Percentiles rank a stretch among this genome's conserved stretches.
Conservation (phyloP, 2,113 vertebrate genomes). For the Ornithorhynchus anatinus region DNA sequence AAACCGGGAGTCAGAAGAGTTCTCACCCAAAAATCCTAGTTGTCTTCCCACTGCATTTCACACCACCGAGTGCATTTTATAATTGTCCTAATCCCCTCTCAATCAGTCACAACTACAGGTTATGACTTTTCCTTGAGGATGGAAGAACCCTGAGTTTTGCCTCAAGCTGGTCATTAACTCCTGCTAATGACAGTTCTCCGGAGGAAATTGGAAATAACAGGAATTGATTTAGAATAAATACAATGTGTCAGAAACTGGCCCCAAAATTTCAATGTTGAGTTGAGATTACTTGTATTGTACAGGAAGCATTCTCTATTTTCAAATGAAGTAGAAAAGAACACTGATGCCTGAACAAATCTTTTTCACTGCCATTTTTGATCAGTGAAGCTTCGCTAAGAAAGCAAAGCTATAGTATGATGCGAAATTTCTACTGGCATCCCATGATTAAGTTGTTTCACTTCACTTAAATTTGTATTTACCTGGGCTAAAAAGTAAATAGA, state of each 20-base stretch:
- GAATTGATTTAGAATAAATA: neutral
- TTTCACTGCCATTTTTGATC: neutral
- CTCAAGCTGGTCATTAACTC: conserved; percentile 28
- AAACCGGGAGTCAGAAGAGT: neutral
- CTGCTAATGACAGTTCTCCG: conserved; percentile 16
- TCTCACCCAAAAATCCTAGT: neutral
- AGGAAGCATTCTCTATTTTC: neutral
- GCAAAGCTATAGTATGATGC: fast-evolving
- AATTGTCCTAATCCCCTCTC: neutral
- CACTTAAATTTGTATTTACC: neutral
- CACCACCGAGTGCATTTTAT: neutral
- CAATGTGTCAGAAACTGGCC: neutral
- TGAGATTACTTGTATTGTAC: neutral
- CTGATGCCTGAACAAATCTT: neutral
- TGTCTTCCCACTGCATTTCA: fast-evolving
- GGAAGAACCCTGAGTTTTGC: conserved; percentile 16
- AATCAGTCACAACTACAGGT: neutral
- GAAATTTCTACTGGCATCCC: fast-evolving
- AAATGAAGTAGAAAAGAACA: neutral
- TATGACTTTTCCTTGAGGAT: conserved; percentile 16
- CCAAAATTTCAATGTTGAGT: neutral
- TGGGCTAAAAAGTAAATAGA: neutral
- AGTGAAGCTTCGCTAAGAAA: fast-evolving
- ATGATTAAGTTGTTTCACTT: neutral
- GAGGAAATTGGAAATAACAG: conserved; percentile 24